Evolutionary conservation across 35 echinoderm and acorn worm species (phyloP), one percentile per base, ranked within the genome.

Genomic region (Ophiothrix spiculata): DNA sequence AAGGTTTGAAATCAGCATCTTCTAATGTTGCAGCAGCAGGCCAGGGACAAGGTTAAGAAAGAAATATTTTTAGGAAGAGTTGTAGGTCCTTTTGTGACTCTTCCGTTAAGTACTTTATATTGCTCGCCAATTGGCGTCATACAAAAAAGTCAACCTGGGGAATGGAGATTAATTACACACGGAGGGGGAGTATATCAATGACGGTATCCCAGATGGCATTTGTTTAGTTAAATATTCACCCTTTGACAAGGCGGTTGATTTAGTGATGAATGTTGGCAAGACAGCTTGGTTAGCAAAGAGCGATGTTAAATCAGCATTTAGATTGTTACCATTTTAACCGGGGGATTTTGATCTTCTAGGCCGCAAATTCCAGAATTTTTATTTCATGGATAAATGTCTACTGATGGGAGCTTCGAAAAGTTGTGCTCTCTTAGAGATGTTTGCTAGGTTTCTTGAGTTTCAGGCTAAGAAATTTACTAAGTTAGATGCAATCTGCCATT

Each of bases 231-330:
- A n/a, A 1, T 81, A 88, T 81, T 35, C 42, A 39, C 11, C 31
- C 2, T 89, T 89, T 38, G 80, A 89, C 32, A 37, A 75, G 37
- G 79, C 87, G 0, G 87, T 83, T 17, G 39, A 77, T 4, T 79
- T 83, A 0, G 31, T 75, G 34, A 16, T 32, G 19, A 14, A 1
- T 13, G 10, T 35, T 0, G 87, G 87, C 6, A 35, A 29, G 0
- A 25, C 38, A 0, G 79, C 79, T 32, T 56, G 38, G 56, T 29
- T 89, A 40, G 87, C 79, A 54, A n/a, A n/a, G n/a, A n/a, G n/a
- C n/a, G n/a, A n/a, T n/a, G n/a, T n/a, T n/a, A n/a, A 89, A 83
- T 89, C 87, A 8, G 60, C 87, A 0, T 83, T 89, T 82, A 56
- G 80, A 1, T 39, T 89, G 6, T 32, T 89, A 1, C 79, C 79